Percentiles rank a stretch among this genome's conserved stretches.
Conservation (phyloP, 1,140 invertebrate genomes). For the Cydia splendana region DNA sequence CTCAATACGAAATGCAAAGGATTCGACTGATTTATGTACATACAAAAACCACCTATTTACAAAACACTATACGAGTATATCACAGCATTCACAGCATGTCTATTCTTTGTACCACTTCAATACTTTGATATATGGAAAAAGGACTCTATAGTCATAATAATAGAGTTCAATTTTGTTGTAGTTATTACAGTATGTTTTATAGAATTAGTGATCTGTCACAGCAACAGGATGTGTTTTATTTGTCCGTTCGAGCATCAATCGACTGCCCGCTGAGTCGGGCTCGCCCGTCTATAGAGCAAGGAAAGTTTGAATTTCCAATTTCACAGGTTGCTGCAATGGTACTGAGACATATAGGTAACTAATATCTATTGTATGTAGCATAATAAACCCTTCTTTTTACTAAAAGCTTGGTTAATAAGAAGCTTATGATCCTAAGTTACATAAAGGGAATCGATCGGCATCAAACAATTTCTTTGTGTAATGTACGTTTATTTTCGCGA, state of each 20-base stretch:
- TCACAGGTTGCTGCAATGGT: too few species aligned
- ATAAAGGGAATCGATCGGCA: too few species aligned
- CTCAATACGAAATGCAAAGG: neutral
- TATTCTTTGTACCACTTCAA: conserved; percentile 1
- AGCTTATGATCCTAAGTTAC: too few species aligned
- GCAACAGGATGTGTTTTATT: conserved; percentile 21
- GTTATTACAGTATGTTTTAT: neutral
- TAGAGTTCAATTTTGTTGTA: neutral
- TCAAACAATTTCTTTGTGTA: too few species aligned
- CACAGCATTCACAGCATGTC: conserved; percentile 11
- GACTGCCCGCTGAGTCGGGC: neutral
- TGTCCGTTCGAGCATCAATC: neutral
- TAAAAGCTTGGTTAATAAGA: too few species aligned
- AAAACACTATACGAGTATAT: too few species aligned
- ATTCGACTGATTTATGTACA: conserved; percentile 7
- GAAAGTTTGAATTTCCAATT: too few species aligned
- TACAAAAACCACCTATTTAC: conserved; percentile 12
- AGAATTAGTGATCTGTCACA: neutral
- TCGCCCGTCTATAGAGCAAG: neutral
- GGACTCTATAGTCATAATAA: neutral
- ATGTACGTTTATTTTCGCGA: too few species aligned
- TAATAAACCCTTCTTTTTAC: too few species aligned
- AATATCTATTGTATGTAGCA: too few species aligned
- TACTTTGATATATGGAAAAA: neutral
- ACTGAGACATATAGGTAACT: too few species aligned